Evolutionary conservation across 2,888 invertebrate species (phyloP).

Genomic region (Gnatocerus cornutus): DNA sequence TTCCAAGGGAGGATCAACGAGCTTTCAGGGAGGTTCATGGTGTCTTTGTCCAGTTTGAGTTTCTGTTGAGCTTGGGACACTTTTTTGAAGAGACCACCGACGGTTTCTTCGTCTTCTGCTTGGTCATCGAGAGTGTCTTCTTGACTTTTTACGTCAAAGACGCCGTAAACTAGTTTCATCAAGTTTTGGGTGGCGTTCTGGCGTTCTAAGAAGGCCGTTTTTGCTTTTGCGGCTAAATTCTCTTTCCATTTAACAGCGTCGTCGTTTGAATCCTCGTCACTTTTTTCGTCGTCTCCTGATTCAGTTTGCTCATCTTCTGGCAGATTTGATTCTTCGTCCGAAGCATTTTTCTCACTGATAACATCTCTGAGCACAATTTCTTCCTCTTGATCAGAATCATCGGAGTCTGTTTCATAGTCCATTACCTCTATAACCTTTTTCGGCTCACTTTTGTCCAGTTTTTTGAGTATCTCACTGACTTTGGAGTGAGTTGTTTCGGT

Average conservation of each 20-base stretch:
- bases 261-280: constrained; percentile 60
- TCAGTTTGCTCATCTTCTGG: not conserved
- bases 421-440: not conserved
- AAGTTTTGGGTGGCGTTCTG: constrained; percentile 84
- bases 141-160: constrained; percentile 54
- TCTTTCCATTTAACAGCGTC: constrained; percentile 82
- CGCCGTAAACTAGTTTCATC: constrained; percentile 89
- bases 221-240: constrained; percentile 87
- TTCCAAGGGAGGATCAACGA: constrained; percentile 78
- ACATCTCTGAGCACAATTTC: too few relatives aligned
- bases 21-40: constrained; percentile 81
- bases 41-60: constrained; percentile 80
- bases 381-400: constrained; percentile 44
- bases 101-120: constrained; percentile 72
- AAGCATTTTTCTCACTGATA: too few relatives aligned
- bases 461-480: constrained; percentile 62
- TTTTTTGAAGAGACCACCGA: constrained; percentile 90
- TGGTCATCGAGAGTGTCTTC: constrained; percentile 26
- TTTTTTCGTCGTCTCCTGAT: constrained; percentile 7
- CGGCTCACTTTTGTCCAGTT: constrained; percentile 53
- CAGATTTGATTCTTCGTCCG: too few relatives aligned
- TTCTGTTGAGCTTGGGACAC: constrained; percentile 80
- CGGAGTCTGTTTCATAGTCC: constrained; percentile 39
- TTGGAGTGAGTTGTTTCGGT: too few relatives aligned
- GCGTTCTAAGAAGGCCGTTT: constrained; percentile 85